Evolutionary conservation across 2,113 vertebrate genomes (phyloP), one percentile per base, ranked within the genome.

Genomic region (Ageneiosus marmoratus): DNA sequence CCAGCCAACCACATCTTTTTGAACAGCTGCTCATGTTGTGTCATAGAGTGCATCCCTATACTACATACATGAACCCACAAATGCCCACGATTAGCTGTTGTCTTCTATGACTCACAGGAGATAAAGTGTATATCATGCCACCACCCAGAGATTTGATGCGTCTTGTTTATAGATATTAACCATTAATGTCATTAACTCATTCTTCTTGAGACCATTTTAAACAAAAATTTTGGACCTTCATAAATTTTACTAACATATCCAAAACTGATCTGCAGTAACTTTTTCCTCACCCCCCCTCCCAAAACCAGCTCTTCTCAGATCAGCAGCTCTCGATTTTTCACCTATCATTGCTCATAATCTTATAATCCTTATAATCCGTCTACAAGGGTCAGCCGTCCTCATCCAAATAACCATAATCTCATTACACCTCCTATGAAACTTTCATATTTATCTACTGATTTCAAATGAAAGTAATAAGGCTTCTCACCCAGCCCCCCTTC

Each of bases 401-500:
- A 91, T 93, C 94, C 95, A 96, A 96, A 97, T 96, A 96, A 96
- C 94, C 95, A 96, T 96, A 96, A 96, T 96, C 95, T 96, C 95
- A 97, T 97, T 96, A 96, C 94, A 95, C 94, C 94, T 95, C 94
- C 96, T 96, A 96, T 96, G 96, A 96, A 96, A 96, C 94, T 96
- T 95, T 96, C 95, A 95, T 96, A 95, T 97, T 97, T 96, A 97
- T 96, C 96, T 96, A 94, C 94, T 96, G 95, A 96, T 96, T 97
- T 96, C 95, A 97, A 97, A 97, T 96, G 95, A 97, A 97, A 96
- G 95, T 97, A 97, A 97, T 97, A 97, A 96, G 95, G 95, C 95
- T 96, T 95, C 94, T 85, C 62, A 63, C 94, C 94, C 80, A 81
- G 29, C 80, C 72, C 70, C 53, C 76, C 44, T 48, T 50, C 83